Conservation (phyloP, 2,113 vertebrate species). For the Heteronetta atricapilla region DNA sequence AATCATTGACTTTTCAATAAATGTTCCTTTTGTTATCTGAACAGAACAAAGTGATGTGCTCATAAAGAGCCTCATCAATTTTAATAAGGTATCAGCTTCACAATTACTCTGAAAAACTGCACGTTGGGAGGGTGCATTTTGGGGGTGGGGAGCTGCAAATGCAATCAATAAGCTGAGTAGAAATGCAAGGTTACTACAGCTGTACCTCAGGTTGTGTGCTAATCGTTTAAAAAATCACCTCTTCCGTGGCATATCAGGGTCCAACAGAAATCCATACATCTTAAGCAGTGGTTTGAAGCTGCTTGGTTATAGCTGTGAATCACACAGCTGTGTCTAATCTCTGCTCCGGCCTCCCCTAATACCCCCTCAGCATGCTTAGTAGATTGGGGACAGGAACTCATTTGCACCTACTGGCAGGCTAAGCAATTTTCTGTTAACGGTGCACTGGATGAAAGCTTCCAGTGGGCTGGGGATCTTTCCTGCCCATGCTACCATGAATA, state of each 20-base stretch:
- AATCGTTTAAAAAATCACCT: neutral
- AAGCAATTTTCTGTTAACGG: neutral
- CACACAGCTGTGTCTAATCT: neutral
- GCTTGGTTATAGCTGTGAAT: neutral
- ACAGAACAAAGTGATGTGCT: neutral
- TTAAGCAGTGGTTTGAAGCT: neutral
- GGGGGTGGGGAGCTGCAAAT: neutral
- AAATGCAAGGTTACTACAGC: neutral
- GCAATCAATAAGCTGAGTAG: neutral
- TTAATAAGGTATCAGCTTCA: conserved; percentile 26
- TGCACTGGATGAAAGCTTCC: neutral
- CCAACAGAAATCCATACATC: neutral
- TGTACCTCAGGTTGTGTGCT: neutral
- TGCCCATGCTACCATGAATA: neutral
- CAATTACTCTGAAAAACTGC: neutral
- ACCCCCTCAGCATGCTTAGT: neutral
- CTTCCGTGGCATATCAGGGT: neutral
- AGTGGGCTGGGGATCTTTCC: neutral
- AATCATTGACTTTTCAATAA: neutral
- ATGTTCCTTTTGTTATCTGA: neutral
- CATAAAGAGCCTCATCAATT: conserved; percentile 48
- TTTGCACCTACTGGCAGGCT: neutral
- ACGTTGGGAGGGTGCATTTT: neutral
- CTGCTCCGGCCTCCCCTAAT: neutral
- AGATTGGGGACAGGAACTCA: neutral